Evolutionary conservation across 92 coral and sea anemone genomes (phyloP), one percentile per base, ranked within the genome.

Genomic region (Porites cylindrica): DNA sequence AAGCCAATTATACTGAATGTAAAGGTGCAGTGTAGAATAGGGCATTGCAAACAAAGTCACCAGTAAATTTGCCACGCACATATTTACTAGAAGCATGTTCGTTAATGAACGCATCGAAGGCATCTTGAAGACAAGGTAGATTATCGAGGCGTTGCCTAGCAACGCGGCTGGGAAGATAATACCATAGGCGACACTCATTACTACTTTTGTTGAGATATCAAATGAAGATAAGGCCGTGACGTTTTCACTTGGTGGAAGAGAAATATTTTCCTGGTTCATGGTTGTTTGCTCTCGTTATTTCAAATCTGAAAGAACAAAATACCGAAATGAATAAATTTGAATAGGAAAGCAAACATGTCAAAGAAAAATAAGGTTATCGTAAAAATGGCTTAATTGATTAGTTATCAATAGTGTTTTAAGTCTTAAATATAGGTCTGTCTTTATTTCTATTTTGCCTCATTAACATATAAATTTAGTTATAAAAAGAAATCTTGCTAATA

Each of bases 41-140:
- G 96, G 98, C 98, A 94, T 94, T 3, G 91, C 92, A 64, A 94
- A 88, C 74, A 84, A 75, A 0, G 98, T 83, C 1, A 94, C 96
- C 2, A 94, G 72, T 16, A 94, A 76, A 85, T 94, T 94, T 0
- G 94, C 98, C 64, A 94, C 94, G 43, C 92, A 93, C 98, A 94
- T 94, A 79, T 94, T 94, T 50, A 94, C 92, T 7, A 94, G 88
- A 11, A 94, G 94, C 60, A 90, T 79, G 78, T 94, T 94, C 47
- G 98, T 92, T 18, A 94, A 91, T 1, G 91, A 87, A 50, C 93
- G 92, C 98, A 93, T 94, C 47, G 87, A 83, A 60, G 87, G 74
- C 17, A 87, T 79, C 70, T 91, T 84, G 66, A 90, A 82, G 50
- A 94, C 93, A 19, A 94, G 88, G 74, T 80, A 86, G 85, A 94